Evolutionary conservation across 2,113 vertebrate genomes (phyloP).

Genomic region (Emydura subglobosa): DNA sequence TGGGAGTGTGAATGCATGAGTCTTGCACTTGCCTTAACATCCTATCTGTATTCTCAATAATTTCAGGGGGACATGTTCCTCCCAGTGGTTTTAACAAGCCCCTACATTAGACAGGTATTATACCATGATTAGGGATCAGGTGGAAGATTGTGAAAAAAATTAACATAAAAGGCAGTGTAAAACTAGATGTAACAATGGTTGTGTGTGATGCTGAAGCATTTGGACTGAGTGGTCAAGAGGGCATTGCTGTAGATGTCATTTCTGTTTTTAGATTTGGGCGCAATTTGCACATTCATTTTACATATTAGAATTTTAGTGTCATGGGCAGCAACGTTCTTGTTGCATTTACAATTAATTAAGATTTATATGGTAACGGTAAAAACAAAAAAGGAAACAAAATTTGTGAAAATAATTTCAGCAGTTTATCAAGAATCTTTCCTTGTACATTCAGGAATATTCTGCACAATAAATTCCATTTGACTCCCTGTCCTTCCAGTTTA

Average conservation of each 20-base stretch:
- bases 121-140: neutral
- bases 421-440: slow-evolving; percentile 31
- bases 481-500: neutral
- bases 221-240: neutral
- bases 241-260: neutral
- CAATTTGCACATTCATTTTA: neutral
- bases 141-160: neutral
- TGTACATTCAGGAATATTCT: neutral
- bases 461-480: neutral
- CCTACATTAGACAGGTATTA: neutral
- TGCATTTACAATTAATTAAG: neutral
- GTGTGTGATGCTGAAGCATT: neutral
- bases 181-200: accelerated
- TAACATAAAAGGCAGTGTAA: neutral
- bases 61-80: neutral
- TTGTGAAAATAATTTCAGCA: neutral
- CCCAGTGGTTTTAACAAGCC: neutral
- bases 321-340: neutral
- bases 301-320: neutral
- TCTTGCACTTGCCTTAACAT: neutral
- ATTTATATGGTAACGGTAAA: too few species aligned
- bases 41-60: neutral
- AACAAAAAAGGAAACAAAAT: slow-evolving; percentile 25
- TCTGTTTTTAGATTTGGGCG: neutral
- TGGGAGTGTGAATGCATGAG: neutral